A percentile compares a stretch with the other conserved stretches of the same genome.
These are phyloP conservation scores for Paragorgia papillata DNA, from an alignment of 92 coral and sea anemone genomes.

Conservation along the genomic window DNA sequence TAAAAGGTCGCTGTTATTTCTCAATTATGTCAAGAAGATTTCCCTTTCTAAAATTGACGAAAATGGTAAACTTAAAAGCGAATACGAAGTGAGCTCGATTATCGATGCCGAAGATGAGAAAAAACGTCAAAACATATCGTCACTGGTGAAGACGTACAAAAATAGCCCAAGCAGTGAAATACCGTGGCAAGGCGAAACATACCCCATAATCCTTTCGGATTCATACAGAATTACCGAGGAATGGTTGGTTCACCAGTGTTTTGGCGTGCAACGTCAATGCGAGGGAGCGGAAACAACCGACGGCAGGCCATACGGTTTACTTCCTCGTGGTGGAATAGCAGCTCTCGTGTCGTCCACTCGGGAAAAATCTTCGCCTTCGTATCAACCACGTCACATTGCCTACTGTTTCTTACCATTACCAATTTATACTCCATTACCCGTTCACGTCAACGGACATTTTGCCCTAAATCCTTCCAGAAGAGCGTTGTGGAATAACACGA, in stretches of 20 bases:
- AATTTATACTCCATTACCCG: constrained; percentile 36
- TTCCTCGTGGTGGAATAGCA: constrained; percentile 43
- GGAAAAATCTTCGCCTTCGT: background rate
- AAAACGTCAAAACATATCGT: constrained; percentile 16
- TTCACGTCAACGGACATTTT: constrained; percentile 54
- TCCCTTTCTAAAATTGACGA: constrained; percentile 66
- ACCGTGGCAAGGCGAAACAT: constrained; percentile 25
- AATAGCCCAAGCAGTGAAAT: background rate
- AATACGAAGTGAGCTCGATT: constrained; percentile 35
- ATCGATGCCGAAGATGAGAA: constrained; percentile 27
- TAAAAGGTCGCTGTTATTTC: constrained; percentile 66
- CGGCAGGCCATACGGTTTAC: constrained; percentile 7
- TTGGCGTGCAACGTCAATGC: constrained; percentile 16
- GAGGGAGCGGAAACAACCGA: constrained; percentile 14
- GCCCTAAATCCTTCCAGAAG: constrained; percentile 40
- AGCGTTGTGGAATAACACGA: constrained; percentile 27
- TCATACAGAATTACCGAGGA: constrained; percentile 3
- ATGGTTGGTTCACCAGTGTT: constrained; percentile 37
- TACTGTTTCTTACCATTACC: constrained; percentile 54
- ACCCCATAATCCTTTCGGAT: constrained; percentile 38
- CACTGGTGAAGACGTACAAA: constrained; percentile 6
- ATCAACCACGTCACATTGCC: constrained; percentile 16
- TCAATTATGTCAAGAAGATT: constrained; percentile 72
- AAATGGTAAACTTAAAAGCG: constrained; percentile 1
- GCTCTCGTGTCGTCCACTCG: constrained; percentile 20